Base-by-base conservation (phyloP, 2,888 invertebrate species). In the Scrobipalpa atriplicella region DNA sequence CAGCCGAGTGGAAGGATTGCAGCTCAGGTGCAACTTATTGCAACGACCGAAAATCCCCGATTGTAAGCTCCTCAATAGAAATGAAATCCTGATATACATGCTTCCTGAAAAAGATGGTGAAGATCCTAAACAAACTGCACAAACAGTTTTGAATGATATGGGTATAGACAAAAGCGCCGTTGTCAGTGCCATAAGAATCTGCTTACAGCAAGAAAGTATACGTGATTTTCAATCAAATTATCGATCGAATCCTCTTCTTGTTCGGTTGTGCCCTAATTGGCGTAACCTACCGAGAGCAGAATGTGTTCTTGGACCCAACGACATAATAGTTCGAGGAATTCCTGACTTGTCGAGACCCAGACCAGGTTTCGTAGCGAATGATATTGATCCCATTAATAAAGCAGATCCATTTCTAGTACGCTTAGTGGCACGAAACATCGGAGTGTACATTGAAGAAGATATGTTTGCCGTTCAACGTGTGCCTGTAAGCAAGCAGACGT, bases 401-500 rank as follows among this genome's bases (percentile, higher is more conserved):
- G 18, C 52, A 2, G 52, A 52, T 10, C 8, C 18, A 52, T 52
- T 52, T 19, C 19, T 52, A 0, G 18, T 52, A 10, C 52, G n/a
- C 1, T 52, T 52, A 52, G 52, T 52, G n/a, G 19, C 52, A 19
- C 8, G 52, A 52, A 52, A 52, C 19, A 19, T 52, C 10, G 52
- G 52, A 19, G 52, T 52, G 19, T 52, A 52, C 52, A 52, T 52
- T 52, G 52, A 52, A 19, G 52, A 52, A 52, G 19, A 52, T 10
- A 19, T 52, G 19, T 52, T 52, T 52, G 18, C 10, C 8, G 52
- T 18, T 8, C 19, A 9, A 11, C 52, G 52, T 52, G 2, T 52
- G 10, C 19, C 19, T 9, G 10, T 19, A 6, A 52, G 19, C 19
- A 52, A 52, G 9, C 43, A 11, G 43, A 1, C 16, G n/a, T 47